phyloP scores from a whole-genome alignment of 2,888 invertebrate genomes.

The Diachrysia chrysitis region DNA sequence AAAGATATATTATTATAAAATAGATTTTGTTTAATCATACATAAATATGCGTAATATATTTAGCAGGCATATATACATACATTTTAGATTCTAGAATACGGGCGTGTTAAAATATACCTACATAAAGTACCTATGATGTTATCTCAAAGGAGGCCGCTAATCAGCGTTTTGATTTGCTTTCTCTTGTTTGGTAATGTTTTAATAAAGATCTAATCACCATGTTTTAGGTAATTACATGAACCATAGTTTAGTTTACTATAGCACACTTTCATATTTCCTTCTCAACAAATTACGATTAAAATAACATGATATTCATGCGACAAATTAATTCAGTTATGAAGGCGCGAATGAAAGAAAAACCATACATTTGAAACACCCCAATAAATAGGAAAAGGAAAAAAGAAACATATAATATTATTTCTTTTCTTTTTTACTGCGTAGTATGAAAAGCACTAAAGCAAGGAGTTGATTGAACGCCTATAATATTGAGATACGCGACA shows the following conservation, averaged over 20 bases:
- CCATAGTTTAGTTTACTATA: no score
- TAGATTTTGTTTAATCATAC: no score
- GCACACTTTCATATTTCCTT: no score
- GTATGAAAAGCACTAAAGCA: constrained; percentile 8
- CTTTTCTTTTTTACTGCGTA: not conserved
- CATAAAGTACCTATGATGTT: not conserved
- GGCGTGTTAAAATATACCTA: not conserved
- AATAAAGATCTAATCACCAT: no score
- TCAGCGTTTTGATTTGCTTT: constrained; percentile 1
- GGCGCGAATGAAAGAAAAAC: constrained; percentile 1
- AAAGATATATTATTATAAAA: no score
- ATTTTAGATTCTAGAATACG: not conserved
- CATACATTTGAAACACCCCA: not conserved
- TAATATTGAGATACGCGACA: constrained; percentile 9
- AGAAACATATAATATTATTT: not conserved
- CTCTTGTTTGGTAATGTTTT: no score
- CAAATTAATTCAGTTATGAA: not conserved
- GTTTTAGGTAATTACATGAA: no score
- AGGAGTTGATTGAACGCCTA: constrained; percentile 7
- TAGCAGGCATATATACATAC: no score
- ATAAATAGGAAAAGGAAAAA: not conserved
- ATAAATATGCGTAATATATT: no score
- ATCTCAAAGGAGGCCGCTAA: constrained; percentile 2
- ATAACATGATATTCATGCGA: not conserved
- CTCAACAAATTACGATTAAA: not conserved